Conservation (phyloP, 2,888 invertebrate species). For the Tinea trinotella region DNA sequence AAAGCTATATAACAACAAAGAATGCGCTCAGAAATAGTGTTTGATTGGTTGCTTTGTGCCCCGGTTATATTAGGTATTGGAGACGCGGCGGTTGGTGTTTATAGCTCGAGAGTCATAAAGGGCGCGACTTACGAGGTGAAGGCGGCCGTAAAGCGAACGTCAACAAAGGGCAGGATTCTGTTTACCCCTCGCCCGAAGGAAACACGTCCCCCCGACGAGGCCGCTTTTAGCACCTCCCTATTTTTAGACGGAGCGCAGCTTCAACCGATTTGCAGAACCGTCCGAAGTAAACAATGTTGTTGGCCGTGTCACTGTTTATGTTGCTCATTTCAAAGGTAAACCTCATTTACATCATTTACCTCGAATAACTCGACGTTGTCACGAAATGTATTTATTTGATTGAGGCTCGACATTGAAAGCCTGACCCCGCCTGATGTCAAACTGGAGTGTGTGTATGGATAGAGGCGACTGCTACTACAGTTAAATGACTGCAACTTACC, state of each 20-base stretch:
- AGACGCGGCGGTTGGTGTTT: constrained; percentile 36
- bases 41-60: background rate
- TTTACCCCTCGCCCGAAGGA: constrained; percentile 65
- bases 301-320: background rate
- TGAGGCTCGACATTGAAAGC: too few species aligned
- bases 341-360: background rate
- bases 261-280: constrained; percentile 58
- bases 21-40: background rate
- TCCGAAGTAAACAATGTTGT: constrained; percentile 42
- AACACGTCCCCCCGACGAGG: constrained; percentile 60
- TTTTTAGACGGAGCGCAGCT: constrained; percentile 60
- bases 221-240: constrained; percentile 71
- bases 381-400: background rate
- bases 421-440: too few species aligned
- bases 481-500: too few species aligned
- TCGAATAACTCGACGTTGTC: background rate
- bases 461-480: too few species aligned
- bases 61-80: constrained; percentile 16
- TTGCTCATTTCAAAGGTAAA: constrained; percentile 5
- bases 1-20: background rate
- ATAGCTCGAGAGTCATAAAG: constrained; percentile 46
- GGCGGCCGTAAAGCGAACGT: constrained; percentile 58
- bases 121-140: constrained; percentile 36
- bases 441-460: too few species aligned
- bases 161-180: constrained; percentile 61